Conservation (phyloP, 2,797 vertebrate genomes). For the Crocidura indochinensis region DNA sequence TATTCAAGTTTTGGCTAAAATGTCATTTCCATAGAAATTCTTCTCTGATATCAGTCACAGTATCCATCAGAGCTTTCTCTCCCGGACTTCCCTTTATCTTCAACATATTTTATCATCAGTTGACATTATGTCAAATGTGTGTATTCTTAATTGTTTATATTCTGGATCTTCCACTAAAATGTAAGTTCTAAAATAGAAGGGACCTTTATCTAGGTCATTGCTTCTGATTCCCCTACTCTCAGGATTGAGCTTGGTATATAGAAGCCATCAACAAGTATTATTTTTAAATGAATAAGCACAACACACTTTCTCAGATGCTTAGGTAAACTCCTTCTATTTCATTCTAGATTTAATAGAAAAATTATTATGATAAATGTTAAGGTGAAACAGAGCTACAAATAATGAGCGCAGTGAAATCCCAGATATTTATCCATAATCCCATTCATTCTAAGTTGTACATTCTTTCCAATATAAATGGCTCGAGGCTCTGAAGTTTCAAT, state of each 20-base stretch:
- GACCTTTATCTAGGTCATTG: background rate
- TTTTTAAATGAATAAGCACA: background rate
- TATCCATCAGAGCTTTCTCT: background rate
- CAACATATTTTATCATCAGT: background rate
- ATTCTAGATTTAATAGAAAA: slow-evolving; percentile 20
- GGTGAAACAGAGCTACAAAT: background rate
- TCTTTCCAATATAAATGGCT: background rate
- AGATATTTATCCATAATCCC: background rate
- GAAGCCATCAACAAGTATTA: background rate
- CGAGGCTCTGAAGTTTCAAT: slow-evolving; percentile 27
- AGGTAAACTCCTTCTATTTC: background rate
- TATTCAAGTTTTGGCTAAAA: background rate
- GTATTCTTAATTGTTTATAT: background rate
- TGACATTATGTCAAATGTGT: background rate
- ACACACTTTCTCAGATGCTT: slow-evolving; percentile 1
- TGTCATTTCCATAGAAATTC: background rate
- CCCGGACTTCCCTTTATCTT: background rate
- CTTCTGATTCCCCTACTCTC: background rate
- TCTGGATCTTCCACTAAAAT: background rate
- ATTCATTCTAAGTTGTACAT: slow-evolving; percentile 7
- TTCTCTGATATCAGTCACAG: background rate
- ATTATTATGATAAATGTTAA: slow-evolving; percentile 53
- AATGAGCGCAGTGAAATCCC: background rate
- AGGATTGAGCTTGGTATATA: background rate
- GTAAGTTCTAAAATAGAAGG: background rate